Base-by-base conservation (phyloP, 2,888 invertebrate species). In the Eurois occulta region DNA sequence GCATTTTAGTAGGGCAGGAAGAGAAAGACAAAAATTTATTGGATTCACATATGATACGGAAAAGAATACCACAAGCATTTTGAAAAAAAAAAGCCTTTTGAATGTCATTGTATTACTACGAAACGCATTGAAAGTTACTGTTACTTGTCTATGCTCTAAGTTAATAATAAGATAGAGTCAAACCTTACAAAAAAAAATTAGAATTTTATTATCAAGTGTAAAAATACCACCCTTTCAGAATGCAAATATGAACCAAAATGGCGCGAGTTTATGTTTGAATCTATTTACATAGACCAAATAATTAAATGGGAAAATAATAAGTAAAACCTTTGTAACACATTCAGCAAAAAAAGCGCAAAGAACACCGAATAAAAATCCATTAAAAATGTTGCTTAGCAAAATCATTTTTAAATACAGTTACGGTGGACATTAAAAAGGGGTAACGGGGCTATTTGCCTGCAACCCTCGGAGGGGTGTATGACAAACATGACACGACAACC, bases 401-500 rank as follows among this genome's bases (percentile, higher is more conserved):
- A 86, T 80, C 67, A 83, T 81, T 87, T 88, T 78, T 80, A 86
- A 84, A 88, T 80, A 83, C 81, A 76, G 77, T 84, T 77, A 81
- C 76, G 80, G 18, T 43, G 28, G 16, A 76, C 85, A 78, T 88
- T 87, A 82, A 84, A 86, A 87, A 80, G 77, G 87, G 85, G 66
- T 79, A 66, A 65, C 68, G 28, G 64, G 78, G 72, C 41, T 79
- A 80, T 86, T 88, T 86, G 75, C 75, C 21, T 55, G 71, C 72
- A 69, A 83, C 83, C 84, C 83, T 75, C 75, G 11, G 38, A 21
- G 60, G 83, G 84, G 81, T 75, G 66, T 79, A 86, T 80, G 78
- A 85, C 83, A 88, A 88, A 87, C 86, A 87, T 83, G 78, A 84
- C 81, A 80, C 81, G 79, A 84, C 81, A 82, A 83, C 79, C 84